phyloP scores from a whole-genome alignment of 2,113 vertebrate genomes.

The Cebidichthys violaceus region DNA sequence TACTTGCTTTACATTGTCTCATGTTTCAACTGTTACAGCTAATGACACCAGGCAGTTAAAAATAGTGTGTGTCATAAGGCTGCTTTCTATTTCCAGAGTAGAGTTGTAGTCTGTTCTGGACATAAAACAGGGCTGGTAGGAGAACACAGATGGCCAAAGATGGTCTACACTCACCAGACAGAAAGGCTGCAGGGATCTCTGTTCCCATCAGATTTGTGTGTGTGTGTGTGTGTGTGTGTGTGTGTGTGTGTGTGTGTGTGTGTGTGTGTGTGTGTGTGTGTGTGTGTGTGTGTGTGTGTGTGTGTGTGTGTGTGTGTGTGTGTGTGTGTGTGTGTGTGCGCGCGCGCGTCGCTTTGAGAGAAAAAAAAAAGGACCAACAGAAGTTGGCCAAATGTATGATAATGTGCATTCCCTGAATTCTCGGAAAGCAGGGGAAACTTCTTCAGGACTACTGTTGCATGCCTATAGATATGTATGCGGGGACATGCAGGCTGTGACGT shows the following conservation, averaged over 20 bases:
- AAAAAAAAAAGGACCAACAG: conserved; percentile 14
- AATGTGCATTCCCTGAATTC: conserved; percentile 56
- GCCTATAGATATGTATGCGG: conserved; percentile 27
- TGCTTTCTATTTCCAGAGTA: conserved; percentile 62
- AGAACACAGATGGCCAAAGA: conserved; percentile 63
- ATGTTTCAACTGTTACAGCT: conserved; percentile 38
- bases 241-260: background rate
- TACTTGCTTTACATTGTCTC: conserved; percentile 27
- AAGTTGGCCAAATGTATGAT: conserved; percentile 47
- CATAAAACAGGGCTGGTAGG: conserved; percentile 39
- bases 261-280: background rate
- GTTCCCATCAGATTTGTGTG: conserved; percentile 52
- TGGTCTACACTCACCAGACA: conserved; percentile 49
- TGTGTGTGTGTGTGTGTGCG: background rate
- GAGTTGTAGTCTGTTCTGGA: conserved; percentile 54
- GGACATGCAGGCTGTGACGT: conserved; percentile 7
- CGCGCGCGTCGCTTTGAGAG: background rate
- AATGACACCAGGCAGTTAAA: conserved; percentile 49
- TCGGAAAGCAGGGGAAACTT: conserved; percentile 31
- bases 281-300: background rate
- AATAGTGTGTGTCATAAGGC: conserved; percentile 57
- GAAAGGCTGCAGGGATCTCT: conserved; percentile 13
- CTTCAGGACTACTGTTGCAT: conserved; percentile 7
- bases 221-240: background rate
- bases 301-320: background rate